Conservation (phyloP, 2,113 vertebrate genomes). For the Pteruthius melanotis region DNA sequence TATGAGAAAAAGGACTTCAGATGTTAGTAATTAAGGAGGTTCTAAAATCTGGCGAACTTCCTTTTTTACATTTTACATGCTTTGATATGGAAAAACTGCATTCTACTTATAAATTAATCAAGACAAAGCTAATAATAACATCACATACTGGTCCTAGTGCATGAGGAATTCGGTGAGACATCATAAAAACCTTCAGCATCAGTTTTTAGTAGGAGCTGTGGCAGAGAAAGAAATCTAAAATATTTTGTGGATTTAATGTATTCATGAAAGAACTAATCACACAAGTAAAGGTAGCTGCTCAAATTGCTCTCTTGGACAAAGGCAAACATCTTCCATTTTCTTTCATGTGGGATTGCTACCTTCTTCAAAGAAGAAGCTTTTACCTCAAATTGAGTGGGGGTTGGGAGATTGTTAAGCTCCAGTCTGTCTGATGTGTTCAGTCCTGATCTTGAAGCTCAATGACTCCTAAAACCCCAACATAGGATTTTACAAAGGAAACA, state of each 20-base stretch:
- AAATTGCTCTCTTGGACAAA: constrained; percentile 31
- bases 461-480: background rate
- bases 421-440: background rate
- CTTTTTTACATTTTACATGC: background rate
- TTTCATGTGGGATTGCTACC: constrained; percentile 54
- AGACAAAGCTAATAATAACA: constrained; percentile 18
- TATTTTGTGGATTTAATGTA: background rate
- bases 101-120: constrained; percentile 6
- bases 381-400: constrained; percentile 40
- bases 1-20: background rate
- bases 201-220: background rate
- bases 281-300: background rate
- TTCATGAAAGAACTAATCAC: background rate
- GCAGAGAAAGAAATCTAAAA: background rate
- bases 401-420: constrained; percentile 5
- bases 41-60: background rate
- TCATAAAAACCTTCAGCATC: background rate
- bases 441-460: background rate
- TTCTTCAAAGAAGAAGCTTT: constrained; percentile 57
- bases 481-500: background rate
- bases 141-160: background rate
- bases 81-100: constrained; percentile 12
- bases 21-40: background rate
- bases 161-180: background rate
- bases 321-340: constrained; percentile 63